phyloP scores from a whole-genome alignment of 2,797 vertebrate genomes.

The Hydrophis major region DNA sequence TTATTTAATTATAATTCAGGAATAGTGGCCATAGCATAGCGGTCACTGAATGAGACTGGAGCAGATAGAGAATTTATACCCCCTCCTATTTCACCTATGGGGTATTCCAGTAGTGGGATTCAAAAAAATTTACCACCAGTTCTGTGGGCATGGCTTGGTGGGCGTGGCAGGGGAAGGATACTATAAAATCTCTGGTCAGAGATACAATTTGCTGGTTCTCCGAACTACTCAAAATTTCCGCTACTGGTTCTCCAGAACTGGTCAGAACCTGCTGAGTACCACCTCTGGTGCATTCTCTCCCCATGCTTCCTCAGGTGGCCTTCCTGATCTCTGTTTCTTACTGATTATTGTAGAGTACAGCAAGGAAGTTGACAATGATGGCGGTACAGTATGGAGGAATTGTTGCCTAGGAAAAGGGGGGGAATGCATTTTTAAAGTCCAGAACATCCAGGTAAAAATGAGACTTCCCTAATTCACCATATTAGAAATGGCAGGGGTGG shows the following conservation, averaged over 20 bases:
- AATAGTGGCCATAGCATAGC: not conserved
- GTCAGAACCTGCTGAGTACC: no score
- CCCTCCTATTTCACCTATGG: not conserved
- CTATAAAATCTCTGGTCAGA: no score
- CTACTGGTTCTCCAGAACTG: no score
- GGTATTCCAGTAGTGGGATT: no score
- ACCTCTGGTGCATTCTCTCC: not conserved
- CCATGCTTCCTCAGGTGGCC: not conserved
- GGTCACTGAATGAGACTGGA: not conserved
- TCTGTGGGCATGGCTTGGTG: no score
- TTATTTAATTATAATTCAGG: not conserved
- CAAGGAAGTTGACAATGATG: not conserved
- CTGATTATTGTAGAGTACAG: not conserved
- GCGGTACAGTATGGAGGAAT: not conserved
- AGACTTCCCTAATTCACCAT: not conserved
- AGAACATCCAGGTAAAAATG: not conserved
- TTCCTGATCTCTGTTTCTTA: not conserved
- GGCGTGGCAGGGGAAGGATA: no score
- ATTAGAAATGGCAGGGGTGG: not conserved
- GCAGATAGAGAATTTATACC: not conserved
- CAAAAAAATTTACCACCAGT: no score
- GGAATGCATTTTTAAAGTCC: not conserved
- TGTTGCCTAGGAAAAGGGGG: not conserved
- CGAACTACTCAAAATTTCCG: no score
- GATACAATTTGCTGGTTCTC: no score